Evolutionary conservation across 2,113 vertebrate species (phyloP).

Genomic region (Oreochromis aureus): DNA sequence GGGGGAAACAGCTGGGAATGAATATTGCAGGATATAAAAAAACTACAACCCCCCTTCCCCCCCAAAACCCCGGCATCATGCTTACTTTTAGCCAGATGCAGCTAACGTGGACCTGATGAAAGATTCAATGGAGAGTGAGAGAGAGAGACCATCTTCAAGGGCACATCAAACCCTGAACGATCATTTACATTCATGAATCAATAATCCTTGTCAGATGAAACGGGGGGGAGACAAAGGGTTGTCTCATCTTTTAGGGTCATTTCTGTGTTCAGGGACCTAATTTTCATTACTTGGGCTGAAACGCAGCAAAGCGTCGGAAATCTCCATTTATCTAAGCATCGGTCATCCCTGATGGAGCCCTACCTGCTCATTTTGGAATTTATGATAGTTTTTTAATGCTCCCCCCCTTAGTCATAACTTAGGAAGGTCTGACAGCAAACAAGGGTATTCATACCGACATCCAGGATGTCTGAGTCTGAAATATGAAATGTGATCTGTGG

Average conservation of each 20-base stretch:
- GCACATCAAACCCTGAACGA: constrained; percentile 45
- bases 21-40: constrained; percentile 35
- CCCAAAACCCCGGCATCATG: not conserved
- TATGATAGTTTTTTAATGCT: constrained; percentile 23
- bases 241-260: constrained; percentile 49
- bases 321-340: constrained; percentile 1
- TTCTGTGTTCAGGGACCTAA: constrained; percentile 41
- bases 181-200: constrained; percentile 68
- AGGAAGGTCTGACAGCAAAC: constrained; percentile 33
- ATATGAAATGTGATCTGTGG: not conserved
- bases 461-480: not conserved
- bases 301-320: constrained; percentile 10
- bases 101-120: constrained; percentile 28
- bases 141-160: constrained; percentile 42
- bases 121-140: constrained; percentile 24
- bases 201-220: constrained; percentile 58
- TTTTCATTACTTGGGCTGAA: constrained; percentile 51
- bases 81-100: constrained; percentile 8
- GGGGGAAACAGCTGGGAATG: constrained; percentile 7
- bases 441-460: constrained; percentile 1
- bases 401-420: constrained; percentile 6
- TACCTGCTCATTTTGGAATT: constrained; percentile 39
- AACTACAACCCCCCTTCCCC: not conserved
- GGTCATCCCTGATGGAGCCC: constrained; percentile 24
- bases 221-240: constrained; percentile 8